Conservation (phyloP, 2,888 invertebrate species). For the Acleris literana region DNA sequence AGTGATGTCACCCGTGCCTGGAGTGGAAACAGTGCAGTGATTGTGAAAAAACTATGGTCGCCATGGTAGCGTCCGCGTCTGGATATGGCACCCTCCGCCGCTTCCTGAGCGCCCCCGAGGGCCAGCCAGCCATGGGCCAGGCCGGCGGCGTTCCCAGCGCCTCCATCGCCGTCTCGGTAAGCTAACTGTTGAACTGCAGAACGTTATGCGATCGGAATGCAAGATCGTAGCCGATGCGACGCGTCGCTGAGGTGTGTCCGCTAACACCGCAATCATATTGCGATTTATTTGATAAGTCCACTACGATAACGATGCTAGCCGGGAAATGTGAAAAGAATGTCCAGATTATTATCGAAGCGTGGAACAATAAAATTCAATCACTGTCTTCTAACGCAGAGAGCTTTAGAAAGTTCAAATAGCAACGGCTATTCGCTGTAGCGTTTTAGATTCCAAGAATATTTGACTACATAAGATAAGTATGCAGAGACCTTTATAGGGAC, state of each 20-base stretch:
- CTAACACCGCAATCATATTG: slow-evolving; percentile 42
- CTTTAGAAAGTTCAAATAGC: slow-evolving; percentile 48
- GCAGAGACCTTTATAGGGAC: too few species aligned
- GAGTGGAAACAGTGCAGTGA: slow-evolving; percentile 58
- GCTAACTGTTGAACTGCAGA: slow-evolving; percentile 47
- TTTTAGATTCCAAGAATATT: not conserved
- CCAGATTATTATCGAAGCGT: slow-evolving; percentile 60
- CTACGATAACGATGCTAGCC: slow-evolving; percentile 37
- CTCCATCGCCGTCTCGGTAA: slow-evolving; percentile 79
- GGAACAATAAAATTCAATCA: slow-evolving; percentile 49
- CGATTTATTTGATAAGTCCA: slow-evolving; percentile 44
- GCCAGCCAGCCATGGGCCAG: slow-evolving; percentile 59
- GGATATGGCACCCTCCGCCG: slow-evolving; percentile 81
- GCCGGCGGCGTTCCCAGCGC: slow-evolving; percentile 65
- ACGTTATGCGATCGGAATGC: slow-evolving; percentile 64
- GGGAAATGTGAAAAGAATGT: slow-evolving; percentile 47
- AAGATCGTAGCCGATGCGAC: slow-evolving; percentile 49
- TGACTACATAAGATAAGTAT: not conserved
- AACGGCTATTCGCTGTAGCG: slow-evolving; percentile 4
- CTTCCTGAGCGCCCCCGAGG: slow-evolving; percentile 77
- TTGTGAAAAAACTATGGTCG: slow-evolving; percentile 66
- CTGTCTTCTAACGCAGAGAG: slow-evolving; percentile 45
- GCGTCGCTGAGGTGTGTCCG: slow-evolving; percentile 53
- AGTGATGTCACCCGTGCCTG: slow-evolving; percentile 68
- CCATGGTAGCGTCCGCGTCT: slow-evolving; percentile 80